Evolutionary conservation across 2,797 vertebrate species (phyloP), one percentile per base, ranked within the genome.

Genomic region (Sebastes kiyomatsui): DNA sequence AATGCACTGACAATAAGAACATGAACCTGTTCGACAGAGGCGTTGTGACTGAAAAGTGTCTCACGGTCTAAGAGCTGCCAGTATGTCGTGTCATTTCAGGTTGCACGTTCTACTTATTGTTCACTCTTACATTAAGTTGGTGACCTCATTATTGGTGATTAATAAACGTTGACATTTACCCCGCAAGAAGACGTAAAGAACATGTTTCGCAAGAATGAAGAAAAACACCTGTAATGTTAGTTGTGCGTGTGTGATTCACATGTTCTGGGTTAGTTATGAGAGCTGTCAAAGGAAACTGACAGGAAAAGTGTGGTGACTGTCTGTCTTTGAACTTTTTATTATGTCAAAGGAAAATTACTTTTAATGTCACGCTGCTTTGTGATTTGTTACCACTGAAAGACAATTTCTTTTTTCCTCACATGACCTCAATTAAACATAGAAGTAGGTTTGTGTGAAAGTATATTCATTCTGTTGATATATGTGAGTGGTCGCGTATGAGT

Each of bases 281-380:
- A 88, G 70, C 79, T 59, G 83, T 87, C 81, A 87, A 72, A 90
- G 84, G 87, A 88, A 94, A 88, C 88, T 89, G 79, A 91, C 79
- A 90, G 83, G 76, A 84, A 85, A 87, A 81, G 75, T 84, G 88
- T 81, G 89, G 90, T 88, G 14, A 42, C 62, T 83, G 78, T 89
- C n/a, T 84, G 46, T 61, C 79, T 88, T 88, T 92, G 77, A 86
- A 81, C 83, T 75, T 88, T 86, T 61, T 85, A 82, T 86, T 73
- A 90, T 82, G 89, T 90, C 83, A 92, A 79, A 87, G 75, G 83
- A 87, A 91, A 91, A 73, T 88, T 49, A 81, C 81, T 83, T 72
- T 84, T 90, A 79, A 86, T 86, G 88, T 87, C 84, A 84, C 22
- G 3, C 20, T 56, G 18, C 56, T 86, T 78, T 84, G 33, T 79